These are phyloP conservation scores for Arrhamphus sclerolepis DNA, from an alignment of 2,797 vertebrate genomes.

Conservation along the genomic window DNA sequence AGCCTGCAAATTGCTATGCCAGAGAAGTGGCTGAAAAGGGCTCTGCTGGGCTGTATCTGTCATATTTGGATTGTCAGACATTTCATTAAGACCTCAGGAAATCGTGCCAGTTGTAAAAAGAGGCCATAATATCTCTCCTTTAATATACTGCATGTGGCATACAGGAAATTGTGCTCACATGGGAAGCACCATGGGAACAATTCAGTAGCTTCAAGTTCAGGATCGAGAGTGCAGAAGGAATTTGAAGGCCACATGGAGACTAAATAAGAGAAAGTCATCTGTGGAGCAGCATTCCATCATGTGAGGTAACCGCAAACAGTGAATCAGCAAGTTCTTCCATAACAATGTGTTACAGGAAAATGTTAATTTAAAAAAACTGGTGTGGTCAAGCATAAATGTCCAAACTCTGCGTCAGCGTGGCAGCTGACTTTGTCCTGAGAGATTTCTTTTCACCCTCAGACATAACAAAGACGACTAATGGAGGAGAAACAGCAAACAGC, in stretches of 20 bases:
- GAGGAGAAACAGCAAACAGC: conserved; percentile 23
- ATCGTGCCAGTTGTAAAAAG: too few relatives aligned
- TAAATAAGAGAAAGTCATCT: conserved; percentile 11
- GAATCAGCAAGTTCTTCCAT: not conserved
- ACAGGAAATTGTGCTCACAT: conserved; percentile 44
- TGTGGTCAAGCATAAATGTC: too few relatives aligned
- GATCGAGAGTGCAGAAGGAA: not conserved
- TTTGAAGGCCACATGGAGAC: conserved; percentile 5
- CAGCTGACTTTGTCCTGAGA: not conserved
- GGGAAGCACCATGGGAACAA: not conserved
- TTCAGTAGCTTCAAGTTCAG: conserved; percentile 13
- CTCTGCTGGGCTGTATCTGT: too few relatives aligned
- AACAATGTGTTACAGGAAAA: not conserved
- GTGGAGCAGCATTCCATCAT: conserved; percentile 1
- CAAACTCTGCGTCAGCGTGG: too few relatives aligned
- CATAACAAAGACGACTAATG: conserved; percentile 35
- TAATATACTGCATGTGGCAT: conserved; percentile 2
- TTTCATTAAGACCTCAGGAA: too few relatives aligned
- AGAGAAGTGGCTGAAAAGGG: too few relatives aligned
- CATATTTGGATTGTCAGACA: too few relatives aligned
- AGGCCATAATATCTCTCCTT: too few relatives aligned
- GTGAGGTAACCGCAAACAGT: conserved; percentile 8
- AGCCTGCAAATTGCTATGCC: too few relatives aligned
- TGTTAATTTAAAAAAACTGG: not conserved
- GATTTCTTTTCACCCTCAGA: conserved; percentile 26